Conservation (phyloP, 1,140 invertebrate genomes). For the Drosophila subpulchrella region DNA sequence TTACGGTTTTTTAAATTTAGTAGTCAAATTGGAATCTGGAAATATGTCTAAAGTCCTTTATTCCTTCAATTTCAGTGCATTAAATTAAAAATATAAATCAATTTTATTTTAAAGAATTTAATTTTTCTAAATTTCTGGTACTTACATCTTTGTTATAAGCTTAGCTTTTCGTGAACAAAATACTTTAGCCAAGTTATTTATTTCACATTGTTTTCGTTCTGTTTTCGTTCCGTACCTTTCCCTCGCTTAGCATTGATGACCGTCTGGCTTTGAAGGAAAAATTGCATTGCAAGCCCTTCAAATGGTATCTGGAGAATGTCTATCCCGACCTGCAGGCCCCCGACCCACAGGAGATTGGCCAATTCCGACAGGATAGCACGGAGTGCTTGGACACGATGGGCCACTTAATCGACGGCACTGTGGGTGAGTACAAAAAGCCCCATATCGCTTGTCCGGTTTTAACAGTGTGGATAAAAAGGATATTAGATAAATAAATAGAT, state of each 20-base stretch:
- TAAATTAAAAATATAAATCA: too few relatives aligned
- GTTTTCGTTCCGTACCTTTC: background rate
- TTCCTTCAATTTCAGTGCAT: too few relatives aligned
- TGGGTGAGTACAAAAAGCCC: slow-evolving; percentile 86
- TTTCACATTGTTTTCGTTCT: slow-evolving; percentile 8
- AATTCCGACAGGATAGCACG: slow-evolving; percentile 91
- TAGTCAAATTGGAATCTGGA: too few relatives aligned
- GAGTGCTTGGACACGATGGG: slow-evolving; percentile 97
- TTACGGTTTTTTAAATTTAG: too few relatives aligned
- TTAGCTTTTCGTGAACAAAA: background rate
- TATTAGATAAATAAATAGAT: background rate
- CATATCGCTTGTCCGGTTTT: background rate
- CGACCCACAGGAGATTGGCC: slow-evolving; percentile 85
- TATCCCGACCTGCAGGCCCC: slow-evolving; percentile 96
- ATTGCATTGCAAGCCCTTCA: slow-evolving; percentile 97
- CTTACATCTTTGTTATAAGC: background rate
- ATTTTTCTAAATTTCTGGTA: background rate
- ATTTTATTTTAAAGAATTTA: background rate
- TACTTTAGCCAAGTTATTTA: slow-evolving; percentile 38
- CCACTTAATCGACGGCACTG: slow-evolving; percentile 92
- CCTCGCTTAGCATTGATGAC: slow-evolving; percentile 91
- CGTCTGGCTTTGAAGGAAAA: slow-evolving; percentile 92
- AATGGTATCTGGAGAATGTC: slow-evolving; percentile 98
- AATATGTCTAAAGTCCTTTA: too few relatives aligned
- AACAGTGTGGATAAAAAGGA: background rate